Evolutionary conservation across 2,888 invertebrate species (phyloP).

Genomic region (Cephus nigrinus): DNA sequence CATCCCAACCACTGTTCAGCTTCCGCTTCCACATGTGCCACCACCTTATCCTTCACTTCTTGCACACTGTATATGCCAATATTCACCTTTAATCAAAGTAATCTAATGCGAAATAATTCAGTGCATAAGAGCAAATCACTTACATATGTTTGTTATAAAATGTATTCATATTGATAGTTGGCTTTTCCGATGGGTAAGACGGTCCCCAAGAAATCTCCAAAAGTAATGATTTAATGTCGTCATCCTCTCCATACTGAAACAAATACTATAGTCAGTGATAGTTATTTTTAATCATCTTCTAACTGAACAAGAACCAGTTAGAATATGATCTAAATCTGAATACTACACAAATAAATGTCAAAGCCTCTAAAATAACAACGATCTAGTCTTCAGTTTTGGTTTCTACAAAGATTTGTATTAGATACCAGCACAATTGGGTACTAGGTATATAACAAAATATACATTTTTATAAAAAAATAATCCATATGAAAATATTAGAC

Average conservation of each 20-base stretch:
- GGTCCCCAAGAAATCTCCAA: constrained; percentile 89
- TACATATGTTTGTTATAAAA: constrained; percentile 95
- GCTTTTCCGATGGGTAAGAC: constrained; percentile 86
- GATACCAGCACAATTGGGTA: neutral
- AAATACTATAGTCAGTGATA: neutral
- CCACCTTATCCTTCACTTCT: constrained; percentile 78
- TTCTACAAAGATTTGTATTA: neutral
- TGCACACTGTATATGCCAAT: constrained; percentile 69
- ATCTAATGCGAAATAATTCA: constrained; percentile 22
- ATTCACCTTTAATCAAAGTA: constrained; percentile 40
- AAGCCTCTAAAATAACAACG: neutral
- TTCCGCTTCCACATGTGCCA: constrained; percentile 73
- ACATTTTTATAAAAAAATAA: neutral
- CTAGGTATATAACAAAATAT: neutral
- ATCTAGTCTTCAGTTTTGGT: neutral
- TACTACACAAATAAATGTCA: neutral
- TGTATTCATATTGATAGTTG: constrained; percentile 85
- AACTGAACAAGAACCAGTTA: neutral
- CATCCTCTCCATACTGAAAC: constrained; percentile 84
- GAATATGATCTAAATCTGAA: neutral
- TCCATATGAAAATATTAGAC: neutral
- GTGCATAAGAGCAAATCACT: constrained; percentile 65
- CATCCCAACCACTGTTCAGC: constrained; percentile 87
- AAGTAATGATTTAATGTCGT: constrained; percentile 82
- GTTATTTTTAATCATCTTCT: neutral